Percentiles rank a stretch among this genome's conserved stretches.
Conservation (phyloP, 2,888 invertebrate species). For the Fragum sueziense region DNA sequence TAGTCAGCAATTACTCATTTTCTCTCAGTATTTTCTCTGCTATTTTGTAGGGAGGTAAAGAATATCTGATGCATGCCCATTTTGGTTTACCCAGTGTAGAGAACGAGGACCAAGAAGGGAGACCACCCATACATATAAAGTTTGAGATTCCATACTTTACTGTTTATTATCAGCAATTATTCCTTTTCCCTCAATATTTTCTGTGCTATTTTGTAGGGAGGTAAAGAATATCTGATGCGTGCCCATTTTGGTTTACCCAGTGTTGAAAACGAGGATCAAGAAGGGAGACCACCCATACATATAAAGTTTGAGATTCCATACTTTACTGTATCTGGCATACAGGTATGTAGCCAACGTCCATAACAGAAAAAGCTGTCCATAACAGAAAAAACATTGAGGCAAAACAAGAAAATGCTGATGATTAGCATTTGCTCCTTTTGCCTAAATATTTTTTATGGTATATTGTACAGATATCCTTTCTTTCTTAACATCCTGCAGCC, state of each 20-base stretch:
- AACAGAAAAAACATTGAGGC: too few relatives aligned
- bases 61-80: conserved; percentile 98
- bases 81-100: conserved; percentile 98
- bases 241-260: conserved; percentile 99
- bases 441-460: too few relatives aligned
- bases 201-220: conserved; percentile 89
- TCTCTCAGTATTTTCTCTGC: too few relatives aligned
- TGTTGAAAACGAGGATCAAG: conserved; percentile 95
- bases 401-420: too few relatives aligned
- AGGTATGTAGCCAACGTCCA: too few relatives aligned
- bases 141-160: conserved; percentile 99
- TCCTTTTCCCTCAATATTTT: too few relatives aligned
- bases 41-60: conserved; percentile 93
- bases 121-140: conserved; percentile 98
- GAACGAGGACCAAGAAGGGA: conserved; percentile 96
- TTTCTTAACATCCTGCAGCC: too few relatives aligned
- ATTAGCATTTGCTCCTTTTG: too few relatives aligned
- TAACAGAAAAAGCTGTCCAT: too few relatives aligned
- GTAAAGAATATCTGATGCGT: conserved; percentile 98
- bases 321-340: conserved; percentile 98
- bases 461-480: too few relatives aligned
- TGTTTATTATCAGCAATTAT: too few relatives aligned
- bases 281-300: conserved; percentile 98
- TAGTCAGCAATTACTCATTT: too few relatives aligned
- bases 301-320: conserved; percentile 99